Evolutionary conservation across 2,113 vertebrate genomes (phyloP).

Genomic region (Pseudonaja textilis): DNA sequence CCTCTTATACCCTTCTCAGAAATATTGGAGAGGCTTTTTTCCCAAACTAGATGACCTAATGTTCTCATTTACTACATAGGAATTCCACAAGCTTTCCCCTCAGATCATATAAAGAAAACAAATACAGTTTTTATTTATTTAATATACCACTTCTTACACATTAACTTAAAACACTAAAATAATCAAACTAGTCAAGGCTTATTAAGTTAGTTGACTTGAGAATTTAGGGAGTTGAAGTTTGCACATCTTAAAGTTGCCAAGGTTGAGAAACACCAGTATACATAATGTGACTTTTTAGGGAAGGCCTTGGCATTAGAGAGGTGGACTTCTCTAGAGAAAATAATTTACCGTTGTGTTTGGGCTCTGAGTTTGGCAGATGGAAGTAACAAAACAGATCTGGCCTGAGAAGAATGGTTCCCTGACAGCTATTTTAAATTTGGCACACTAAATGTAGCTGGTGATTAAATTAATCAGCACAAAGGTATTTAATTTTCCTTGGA

Average conservation of each 20-base stretch:
- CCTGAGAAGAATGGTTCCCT: not conserved
- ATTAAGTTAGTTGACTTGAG: not conserved
- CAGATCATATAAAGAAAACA: not conserved
- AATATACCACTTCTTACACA: not conserved
- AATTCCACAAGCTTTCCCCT: not conserved
- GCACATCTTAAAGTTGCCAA: too few species aligned
- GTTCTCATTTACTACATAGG: not conserved
- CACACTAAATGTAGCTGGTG: not conserved
- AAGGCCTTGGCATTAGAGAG: not conserved
- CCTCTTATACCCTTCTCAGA: not conserved
- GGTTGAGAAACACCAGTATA: not conserved
- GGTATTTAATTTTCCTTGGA: not conserved
- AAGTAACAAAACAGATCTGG: not conserved
- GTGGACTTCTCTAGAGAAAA: not conserved
- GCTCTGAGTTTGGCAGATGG: not conserved
- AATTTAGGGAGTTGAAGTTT: too few species aligned
- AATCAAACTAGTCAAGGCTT: not conserved
- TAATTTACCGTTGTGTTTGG: not conserved
- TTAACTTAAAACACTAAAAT: not conserved
- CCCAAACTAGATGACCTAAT: not conserved
- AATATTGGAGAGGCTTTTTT: not conserved
- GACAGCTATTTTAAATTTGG: not conserved
- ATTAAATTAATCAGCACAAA: not conserved
- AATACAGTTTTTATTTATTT: not conserved
- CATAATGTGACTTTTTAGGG: not conserved